A percentile compares a stretch with the other conserved stretches of the same genome.
These are phyloP conservation scores for Bilobella aurantiaca DNA, from an alignment of 1,140 invertebrate species.

Conservation along the genomic window DNA sequence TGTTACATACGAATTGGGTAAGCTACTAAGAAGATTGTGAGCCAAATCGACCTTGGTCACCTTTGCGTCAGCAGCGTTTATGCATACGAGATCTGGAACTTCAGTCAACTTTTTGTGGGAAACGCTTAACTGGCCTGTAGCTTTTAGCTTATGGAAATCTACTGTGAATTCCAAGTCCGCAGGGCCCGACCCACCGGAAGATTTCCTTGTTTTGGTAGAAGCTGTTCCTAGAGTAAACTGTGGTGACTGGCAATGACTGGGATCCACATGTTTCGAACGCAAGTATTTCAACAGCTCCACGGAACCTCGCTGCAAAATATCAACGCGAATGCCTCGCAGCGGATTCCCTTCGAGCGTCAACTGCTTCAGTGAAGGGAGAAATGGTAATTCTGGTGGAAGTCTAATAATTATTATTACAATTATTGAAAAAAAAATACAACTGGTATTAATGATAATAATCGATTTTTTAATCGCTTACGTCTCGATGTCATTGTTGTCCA, in stretches of 20 bases:
- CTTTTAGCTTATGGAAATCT: constrained; percentile 54
- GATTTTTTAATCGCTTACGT: constrained; percentile 15
- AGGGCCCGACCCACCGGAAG: not conserved
- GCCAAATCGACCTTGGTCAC: constrained; percentile 66
- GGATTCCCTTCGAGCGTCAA: constrained; percentile 77
- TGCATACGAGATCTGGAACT: constrained; percentile 60
- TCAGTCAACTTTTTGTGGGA: constrained; percentile 50
- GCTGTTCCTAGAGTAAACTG: too few relatives aligned
- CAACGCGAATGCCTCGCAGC: constrained; percentile 59
- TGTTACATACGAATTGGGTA: constrained; percentile 55
- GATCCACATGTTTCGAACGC: constrained; percentile 34
- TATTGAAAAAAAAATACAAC: constrained; percentile 5
- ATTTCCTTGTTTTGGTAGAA: not conserved
- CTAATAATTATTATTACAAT: constrained; percentile 41
- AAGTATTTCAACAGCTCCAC: constrained; percentile 66
- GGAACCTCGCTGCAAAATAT: constrained; percentile 70
- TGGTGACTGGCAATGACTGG: not conserved
- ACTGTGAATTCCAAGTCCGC: constrained; percentile 16
- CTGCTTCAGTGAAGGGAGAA: constrained; percentile 67
- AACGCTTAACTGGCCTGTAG: constrained; percentile 57
- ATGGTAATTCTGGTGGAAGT: constrained; percentile 60
- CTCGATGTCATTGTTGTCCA: constrained; percentile 31
- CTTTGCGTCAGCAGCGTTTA: constrained; percentile 55
- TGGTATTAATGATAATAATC: not conserved
- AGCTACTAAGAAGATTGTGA: constrained; percentile 57